Base-by-base conservation (phyloP, 2,888 invertebrate species). In the Drosophila longiperda region DNA sequence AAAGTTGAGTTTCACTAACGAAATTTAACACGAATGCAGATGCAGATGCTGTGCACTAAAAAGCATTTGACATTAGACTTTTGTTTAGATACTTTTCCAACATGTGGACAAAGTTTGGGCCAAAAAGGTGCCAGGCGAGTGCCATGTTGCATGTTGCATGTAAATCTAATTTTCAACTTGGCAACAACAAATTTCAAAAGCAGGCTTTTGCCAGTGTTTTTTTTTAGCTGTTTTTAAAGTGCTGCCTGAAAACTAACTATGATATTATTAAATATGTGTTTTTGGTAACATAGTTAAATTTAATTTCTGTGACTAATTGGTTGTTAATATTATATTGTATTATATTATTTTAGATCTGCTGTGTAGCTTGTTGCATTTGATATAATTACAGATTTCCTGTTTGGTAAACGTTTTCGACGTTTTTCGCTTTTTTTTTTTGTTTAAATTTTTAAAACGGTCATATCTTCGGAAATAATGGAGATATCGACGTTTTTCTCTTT, bases 151-250 rank as follows among this genome's bases (percentile, higher is more conserved):
- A 29, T 29, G 74, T 66, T 67, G 85, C 90, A 84, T 85, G 76
- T 61, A 89, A 85, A 85, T 85, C 83, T 70, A 85, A 87, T 89
- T 87, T 85, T 49, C 69, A 78, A 85, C 60, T 89, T 85, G 69
- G 33, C 57, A 76, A 82, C 71, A 84, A 83, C 59, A 85, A 85
- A 55, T 72, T 75, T 62, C 54, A 66, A 76, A 62, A 33, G 54
- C 33, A 49, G 42, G 62, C 6, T 23, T 2, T 36, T 12, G 34
- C 12, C 12, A 9, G 7, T 17, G 2, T 48, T 20, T 26, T 26
- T 48, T 20, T 62, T 23, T 1, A 26, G 12, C 5, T 52, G 48
- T 4, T 8, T 8, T 8, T 26, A 26, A 57, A 40, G 50, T 38
- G 23, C 40, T 69, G 54, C 20, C 38, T 20, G 20, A 20, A 20